Conservation (phyloP, 2,888 invertebrate species). For the Nymphalis urticae region DNA sequence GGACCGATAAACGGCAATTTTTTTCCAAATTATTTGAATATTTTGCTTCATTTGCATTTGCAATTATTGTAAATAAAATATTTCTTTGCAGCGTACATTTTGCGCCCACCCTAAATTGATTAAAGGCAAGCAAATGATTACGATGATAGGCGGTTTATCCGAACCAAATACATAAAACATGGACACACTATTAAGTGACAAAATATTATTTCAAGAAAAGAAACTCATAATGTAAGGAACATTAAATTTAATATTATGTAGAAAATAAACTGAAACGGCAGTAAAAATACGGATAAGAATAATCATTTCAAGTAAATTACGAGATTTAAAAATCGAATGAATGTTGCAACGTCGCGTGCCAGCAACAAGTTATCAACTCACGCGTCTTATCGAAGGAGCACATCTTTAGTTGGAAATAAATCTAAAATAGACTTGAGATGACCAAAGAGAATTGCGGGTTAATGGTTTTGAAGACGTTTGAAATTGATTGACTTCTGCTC, state of each 20-base stretch:
- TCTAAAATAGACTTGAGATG: conserved; percentile 51
- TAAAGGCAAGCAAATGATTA: too few species aligned
- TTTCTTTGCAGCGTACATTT: too few species aligned
- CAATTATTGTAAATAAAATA: too few species aligned
- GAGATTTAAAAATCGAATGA: conserved; percentile 30
- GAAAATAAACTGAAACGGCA: conserved; percentile 1
- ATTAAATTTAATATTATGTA: neutral
- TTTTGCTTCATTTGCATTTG: too few species aligned
- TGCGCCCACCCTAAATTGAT: too few species aligned
- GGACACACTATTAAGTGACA: too few species aligned
- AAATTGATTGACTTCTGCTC: conserved; percentile 64
- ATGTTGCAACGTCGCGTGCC: conserved; percentile 60
- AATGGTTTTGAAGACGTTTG: conserved; percentile 70
- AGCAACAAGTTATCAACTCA: conserved; percentile 69
- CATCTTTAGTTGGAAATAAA: conserved; percentile 75
- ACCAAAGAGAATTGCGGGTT: conserved; percentile 68
- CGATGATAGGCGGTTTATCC: too few species aligned
- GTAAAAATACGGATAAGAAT: conserved; percentile 3
- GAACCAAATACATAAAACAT: too few species aligned
- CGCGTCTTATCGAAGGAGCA: conserved; percentile 67
- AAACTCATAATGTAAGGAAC: too few species aligned
- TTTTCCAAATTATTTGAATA: too few species aligned
- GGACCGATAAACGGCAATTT: too few species aligned
- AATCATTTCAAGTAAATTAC: conserved; percentile 8
- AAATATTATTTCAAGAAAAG: neutral